A percentile compares a stretch with the other conserved stretches of the same genome.
These are phyloP conservation scores for Amphiura filiformis DNA, from an alignment of 35 echinoderm and acorn worm genomes.

Conservation along the genomic window DNA sequence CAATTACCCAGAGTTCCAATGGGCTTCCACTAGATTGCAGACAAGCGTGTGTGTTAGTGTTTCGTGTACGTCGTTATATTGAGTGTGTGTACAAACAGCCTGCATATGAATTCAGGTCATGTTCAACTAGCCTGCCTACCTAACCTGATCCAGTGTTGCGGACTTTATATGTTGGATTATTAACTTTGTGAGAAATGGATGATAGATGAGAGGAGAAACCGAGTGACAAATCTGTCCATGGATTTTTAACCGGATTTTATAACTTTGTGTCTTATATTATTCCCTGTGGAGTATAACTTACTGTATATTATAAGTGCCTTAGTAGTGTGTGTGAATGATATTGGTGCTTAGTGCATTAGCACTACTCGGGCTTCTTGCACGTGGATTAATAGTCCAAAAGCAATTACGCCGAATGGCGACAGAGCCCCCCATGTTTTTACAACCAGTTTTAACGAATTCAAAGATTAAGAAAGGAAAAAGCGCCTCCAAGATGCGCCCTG, in stretches of 20 bases:
- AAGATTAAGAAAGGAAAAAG: constrained; percentile 25
- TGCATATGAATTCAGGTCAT: neutral
- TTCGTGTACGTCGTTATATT: neutral
- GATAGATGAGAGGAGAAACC: neutral
- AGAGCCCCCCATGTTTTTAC: neutral
- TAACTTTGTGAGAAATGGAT: neutral
- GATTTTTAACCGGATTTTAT: neutral
- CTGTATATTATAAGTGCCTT: neutral
- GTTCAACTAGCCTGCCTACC: neutral
- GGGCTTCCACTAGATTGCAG: neutral
- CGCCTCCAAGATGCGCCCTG: constrained; percentile 29
- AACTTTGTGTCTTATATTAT: neutral
- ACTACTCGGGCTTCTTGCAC: neutral
- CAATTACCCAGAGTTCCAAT: neutral
- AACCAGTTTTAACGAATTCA: neutral
- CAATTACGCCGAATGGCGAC: neutral
- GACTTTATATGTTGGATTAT: neutral
- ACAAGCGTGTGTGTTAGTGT: neutral
- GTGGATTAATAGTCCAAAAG: neutral
- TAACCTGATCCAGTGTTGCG: neutral
- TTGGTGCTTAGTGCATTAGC: neutral
- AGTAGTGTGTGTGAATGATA: neutral
- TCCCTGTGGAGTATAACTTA: neutral
- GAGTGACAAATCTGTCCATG: neutral
- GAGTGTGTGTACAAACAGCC: neutral